Evolutionary conservation across 1,140 invertebrate genomes (phyloP).

Genomic region (Heliothis subflexa): DNA sequence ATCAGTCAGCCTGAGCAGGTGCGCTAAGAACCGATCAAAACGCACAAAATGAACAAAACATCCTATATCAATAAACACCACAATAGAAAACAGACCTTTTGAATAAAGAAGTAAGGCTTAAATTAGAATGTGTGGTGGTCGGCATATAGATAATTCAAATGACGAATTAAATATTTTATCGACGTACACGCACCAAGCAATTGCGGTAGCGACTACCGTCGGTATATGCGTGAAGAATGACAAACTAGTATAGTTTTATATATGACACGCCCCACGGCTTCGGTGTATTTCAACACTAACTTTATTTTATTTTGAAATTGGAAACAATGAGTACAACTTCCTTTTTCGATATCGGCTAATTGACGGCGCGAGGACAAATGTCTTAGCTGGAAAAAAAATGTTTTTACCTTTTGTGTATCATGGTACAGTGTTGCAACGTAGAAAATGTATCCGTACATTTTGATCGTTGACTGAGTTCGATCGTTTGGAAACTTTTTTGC

Average conservation of each 20-base stretch:
- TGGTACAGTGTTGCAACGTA: neutral
- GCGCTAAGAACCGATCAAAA: slow-evolving; percentile 60
- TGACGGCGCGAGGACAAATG: slow-evolving; percentile 24
- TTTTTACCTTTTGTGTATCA: neutral
- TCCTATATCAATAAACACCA: neutral
- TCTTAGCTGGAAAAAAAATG: neutral
- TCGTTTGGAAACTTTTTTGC: too few species aligned
- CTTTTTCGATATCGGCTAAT: slow-evolving; percentile 26
- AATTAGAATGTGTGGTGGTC: neutral
- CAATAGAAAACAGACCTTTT: slow-evolving; percentile 39
- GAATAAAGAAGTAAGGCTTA: neutral
- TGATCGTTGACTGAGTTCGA: too few species aligned
- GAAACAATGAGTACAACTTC: slow-evolving; percentile 33
- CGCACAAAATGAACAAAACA: slow-evolving; percentile 35
- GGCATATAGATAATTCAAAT: slow-evolving; percentile 39
- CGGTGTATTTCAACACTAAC: neutral
- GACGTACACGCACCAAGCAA: slow-evolving; percentile 58
- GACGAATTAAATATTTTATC: slow-evolving; percentile 51
- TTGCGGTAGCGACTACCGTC: slow-evolving; percentile 64
- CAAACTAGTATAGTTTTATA: slow-evolving; percentile 58
- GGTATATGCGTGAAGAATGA: slow-evolving; percentile 70
- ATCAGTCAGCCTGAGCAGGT: slow-evolving; percentile 69
- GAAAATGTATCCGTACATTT: too few species aligned
- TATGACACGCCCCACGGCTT: slow-evolving; percentile 22
- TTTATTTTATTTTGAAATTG: slow-evolving; percentile 32